Percentiles rank a stretch among this genome's conserved stretches.
phyloP scores from a whole-genome alignment of 2,113 vertebrate species.

The Pterophyllum scalare region DNA sequence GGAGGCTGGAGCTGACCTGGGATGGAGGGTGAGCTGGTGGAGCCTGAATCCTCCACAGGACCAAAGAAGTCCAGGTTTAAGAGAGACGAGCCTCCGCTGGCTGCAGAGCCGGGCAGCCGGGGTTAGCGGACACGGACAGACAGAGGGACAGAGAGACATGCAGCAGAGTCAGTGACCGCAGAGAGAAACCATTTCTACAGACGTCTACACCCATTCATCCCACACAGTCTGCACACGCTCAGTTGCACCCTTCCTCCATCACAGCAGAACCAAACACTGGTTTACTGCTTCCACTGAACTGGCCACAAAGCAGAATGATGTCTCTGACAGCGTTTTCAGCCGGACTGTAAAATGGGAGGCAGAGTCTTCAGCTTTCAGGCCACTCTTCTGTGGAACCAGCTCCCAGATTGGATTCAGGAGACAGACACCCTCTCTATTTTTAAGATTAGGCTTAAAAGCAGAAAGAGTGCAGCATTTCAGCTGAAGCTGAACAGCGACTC shows the following conservation, averaged over 20 bases:
- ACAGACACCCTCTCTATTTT: no score
- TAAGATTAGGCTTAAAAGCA: no score
- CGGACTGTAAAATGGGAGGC: background rate
- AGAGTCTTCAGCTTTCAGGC: background rate
- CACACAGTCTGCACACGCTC: background rate
- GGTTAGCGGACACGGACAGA: conserved; percentile 37
- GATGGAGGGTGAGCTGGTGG: conserved; percentile 91
- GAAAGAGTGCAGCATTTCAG: no score
- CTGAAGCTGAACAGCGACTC: no score
- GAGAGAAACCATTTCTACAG: background rate
- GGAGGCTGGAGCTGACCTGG: conserved; percentile 90
- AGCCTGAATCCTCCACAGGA: conserved; percentile 98
- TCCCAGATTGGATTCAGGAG: no score
- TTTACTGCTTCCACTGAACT: background rate
- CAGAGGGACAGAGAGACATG: conserved; percentile 35
- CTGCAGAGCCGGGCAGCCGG: conserved; percentile 78
- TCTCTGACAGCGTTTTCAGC: no score
- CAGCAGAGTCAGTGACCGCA: conserved; percentile 39
- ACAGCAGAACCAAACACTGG: no score
- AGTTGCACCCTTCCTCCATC: background rate
- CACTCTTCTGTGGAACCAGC: no score
- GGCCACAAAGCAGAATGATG: background rate
- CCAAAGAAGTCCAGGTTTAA: conserved; percentile 99
- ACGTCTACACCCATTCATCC: background rate
- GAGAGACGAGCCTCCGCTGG: conserved; percentile 98